Evolutionary conservation across 2,113 vertebrate species (phyloP), one percentile per base, ranked within the genome.

Genomic region (Regulus satrapa): DNA sequence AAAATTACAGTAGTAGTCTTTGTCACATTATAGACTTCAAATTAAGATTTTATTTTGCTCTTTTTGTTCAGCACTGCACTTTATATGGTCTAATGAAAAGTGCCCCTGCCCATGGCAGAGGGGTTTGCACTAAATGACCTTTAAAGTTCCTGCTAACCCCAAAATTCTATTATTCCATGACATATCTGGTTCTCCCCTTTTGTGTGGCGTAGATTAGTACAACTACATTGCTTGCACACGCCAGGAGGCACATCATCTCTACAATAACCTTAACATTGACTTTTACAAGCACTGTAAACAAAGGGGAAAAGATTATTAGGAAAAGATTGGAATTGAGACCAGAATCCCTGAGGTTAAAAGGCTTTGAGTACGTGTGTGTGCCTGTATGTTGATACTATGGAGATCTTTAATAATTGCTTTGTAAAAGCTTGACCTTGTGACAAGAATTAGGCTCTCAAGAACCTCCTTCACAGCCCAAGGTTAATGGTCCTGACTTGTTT

Each of bases 361-460:
- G 67, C 71, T 96, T 77, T 62, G 21, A 40, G 74, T 28, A n/a
- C 1, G 9, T 79, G 74, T 92, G 54, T 89, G 54, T 62, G 32
- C 61, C 34, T 92, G 72, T 75, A 90, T 78, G 75, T 54, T 93
- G 92, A 96, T 83, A 85, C 90, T 34, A 63, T 38, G 28, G 41
- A 85, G 84, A 97, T 81, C 91, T 40, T 68, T 76, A 43, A 56
- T 92, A 72, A 89, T 85, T 97, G 75, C 86, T 96, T 95, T 94
- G 92, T 88, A 94, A 91, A 90, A 95, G 41, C 85, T 91, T 96
- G 94, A 94, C 83, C 91, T 96, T 94, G 92, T 97, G 94, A 95
- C 89, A 74, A 82, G 80, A 76, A 96, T 90, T 95, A 92, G 32
- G 67, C 73, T 92, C 58, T 68, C 71, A 88, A 73, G 63, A 31